Conservation (phyloP, 1,140 invertebrate genomes). For the Drosophila nigrodunni region DNA sequence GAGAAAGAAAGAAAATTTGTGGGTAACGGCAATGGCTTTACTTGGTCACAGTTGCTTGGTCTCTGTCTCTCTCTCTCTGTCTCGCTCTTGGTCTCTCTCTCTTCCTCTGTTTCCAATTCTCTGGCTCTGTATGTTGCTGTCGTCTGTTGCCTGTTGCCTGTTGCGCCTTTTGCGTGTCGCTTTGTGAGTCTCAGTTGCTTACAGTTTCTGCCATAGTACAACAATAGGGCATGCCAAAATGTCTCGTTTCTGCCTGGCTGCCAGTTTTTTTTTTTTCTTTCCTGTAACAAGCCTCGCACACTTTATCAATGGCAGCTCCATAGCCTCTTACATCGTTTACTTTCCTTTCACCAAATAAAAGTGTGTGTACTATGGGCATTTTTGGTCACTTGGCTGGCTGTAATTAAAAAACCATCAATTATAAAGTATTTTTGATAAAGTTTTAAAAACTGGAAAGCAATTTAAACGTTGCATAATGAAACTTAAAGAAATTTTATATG, state of each 20-base stretch:
- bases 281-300: slow-evolving; percentile 64
- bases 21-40: slow-evolving; percentile 38
- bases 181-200: slow-evolving; percentile 58
- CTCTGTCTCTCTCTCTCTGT: not conserved
- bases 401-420: too few relatives aligned
- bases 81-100: slow-evolving; percentile 1
- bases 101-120: slow-evolving; percentile 5
- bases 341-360: not conserved
- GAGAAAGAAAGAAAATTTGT: slow-evolving; percentile 29
- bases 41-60: slow-evolving; percentile 48
- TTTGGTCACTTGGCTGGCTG: too few relatives aligned
- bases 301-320: slow-evolving; percentile 33
- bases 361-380: not conserved
- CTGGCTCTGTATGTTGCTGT: slow-evolving; percentile 12
- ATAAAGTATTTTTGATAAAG: too few relatives aligned
- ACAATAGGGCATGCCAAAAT: slow-evolving; percentile 73
- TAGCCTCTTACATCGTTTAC: not conserved
- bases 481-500: too few relatives aligned
- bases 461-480: too few relatives aligned
- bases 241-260: slow-evolving; percentile 60
- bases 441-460: too few relatives aligned
- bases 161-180: slow-evolving; percentile 77
- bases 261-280: too few relatives aligned
- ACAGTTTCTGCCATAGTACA: slow-evolving; percentile 52
- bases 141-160: slow-evolving; percentile 61